phyloP scores from a whole-genome alignment of 2,797 vertebrate species.

The Poeciliopsis presidionis region DNA sequence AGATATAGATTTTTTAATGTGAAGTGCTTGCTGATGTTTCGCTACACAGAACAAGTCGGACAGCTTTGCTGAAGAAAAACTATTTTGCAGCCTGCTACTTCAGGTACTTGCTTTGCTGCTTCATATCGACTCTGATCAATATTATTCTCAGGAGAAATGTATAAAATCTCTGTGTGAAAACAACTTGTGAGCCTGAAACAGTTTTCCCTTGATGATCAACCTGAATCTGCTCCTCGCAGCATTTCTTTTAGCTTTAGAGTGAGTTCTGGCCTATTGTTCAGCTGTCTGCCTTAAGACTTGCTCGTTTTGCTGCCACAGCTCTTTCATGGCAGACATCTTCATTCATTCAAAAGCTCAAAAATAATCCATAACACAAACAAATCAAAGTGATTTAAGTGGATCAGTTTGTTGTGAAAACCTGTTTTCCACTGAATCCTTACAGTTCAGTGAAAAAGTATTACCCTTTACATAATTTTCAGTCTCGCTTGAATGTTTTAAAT shows the following conservation, averaged over 20 bases:
- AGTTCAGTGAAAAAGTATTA: background rate
- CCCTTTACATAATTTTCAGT: background rate
- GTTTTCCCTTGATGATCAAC: background rate
- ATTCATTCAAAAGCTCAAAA: background rate
- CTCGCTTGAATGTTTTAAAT: background rate
- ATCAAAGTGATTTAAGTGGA: background rate
- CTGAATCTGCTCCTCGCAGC: background rate
- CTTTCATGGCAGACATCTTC: background rate
- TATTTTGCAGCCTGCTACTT: constrained; percentile 3
- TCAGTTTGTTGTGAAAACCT: background rate
- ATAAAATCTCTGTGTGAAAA: constrained; percentile 3
- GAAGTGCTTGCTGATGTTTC: background rate
- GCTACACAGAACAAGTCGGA: background rate
- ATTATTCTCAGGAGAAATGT: constrained; percentile 6
- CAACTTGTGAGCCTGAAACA: background rate
- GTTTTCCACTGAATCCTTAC: background rate
- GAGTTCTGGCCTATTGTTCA: background rate
- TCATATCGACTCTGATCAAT: constrained; percentile 13
- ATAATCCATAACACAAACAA: background rate
- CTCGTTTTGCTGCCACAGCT: constrained; percentile 7
- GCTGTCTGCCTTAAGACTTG: background rate
- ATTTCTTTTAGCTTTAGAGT: background rate
- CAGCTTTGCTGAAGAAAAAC: background rate
- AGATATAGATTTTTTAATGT: background rate
- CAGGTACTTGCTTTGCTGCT: background rate